phyloP scores from a whole-genome alignment of 2,797 vertebrate species.

The Loris lydekkerianus region DNA sequence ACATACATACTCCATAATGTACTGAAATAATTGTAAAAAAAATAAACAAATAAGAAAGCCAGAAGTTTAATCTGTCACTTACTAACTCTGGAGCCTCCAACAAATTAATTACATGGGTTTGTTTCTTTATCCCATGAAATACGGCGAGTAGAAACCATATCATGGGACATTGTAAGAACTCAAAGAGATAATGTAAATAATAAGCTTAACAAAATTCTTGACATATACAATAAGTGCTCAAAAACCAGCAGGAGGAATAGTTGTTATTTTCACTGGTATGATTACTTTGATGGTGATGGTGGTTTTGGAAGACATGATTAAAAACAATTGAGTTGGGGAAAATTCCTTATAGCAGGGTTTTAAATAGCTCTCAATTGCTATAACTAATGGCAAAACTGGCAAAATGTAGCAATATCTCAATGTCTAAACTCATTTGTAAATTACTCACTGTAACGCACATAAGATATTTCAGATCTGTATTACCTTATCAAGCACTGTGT shows the following conservation, averaged over 20 bases:
- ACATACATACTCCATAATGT: too few species aligned
- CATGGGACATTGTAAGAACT: not conserved
- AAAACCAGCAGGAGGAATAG: not conserved
- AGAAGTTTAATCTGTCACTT: not conserved
- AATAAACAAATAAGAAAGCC: not conserved
- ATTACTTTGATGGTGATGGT: not conserved
- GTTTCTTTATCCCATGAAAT: conserved; percentile 5
- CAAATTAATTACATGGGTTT: not conserved
- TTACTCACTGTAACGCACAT: not conserved
- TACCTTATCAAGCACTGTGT: conserved; percentile 90
- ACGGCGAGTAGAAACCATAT: not conserved
- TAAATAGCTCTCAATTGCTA: conserved; percentile 27
- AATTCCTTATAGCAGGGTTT: not conserved
- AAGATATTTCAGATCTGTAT: not conserved
- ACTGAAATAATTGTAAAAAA: not conserved
- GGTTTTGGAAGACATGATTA: not conserved
- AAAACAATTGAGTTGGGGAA: not conserved
- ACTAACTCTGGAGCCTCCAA: not conserved
- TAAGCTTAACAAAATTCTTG: not conserved
- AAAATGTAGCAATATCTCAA: not conserved
- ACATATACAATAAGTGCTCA: not conserved
- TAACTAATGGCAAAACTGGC: not conserved
- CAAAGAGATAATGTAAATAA: not conserved
- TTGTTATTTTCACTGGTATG: not conserved
- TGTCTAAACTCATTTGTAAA: not conserved